Evolutionary conservation across 2,113 vertebrate species (phyloP).

Genomic region (Saccopteryx leptura): DNA sequence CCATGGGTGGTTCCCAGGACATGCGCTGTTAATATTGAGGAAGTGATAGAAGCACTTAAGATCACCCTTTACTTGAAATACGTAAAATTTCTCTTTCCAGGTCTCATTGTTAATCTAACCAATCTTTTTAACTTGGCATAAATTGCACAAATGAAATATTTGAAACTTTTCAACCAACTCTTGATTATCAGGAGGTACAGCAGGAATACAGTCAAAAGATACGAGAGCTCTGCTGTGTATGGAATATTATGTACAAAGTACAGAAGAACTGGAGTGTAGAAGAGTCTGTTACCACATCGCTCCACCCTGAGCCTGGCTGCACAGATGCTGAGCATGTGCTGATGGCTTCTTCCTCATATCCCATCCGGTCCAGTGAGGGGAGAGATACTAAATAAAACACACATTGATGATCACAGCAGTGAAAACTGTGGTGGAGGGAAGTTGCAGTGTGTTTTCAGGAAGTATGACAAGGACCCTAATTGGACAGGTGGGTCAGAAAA

Average conservation of each 20-base stretch:
- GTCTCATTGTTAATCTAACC: not conserved
- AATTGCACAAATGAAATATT: not conserved
- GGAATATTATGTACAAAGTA: fast-evolving
- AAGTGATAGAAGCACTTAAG: not conserved
- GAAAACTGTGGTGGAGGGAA: not conserved
- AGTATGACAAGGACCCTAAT: not conserved
- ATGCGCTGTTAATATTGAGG: not conserved
- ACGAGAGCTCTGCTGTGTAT: fast-evolving
- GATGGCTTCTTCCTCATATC: no score
- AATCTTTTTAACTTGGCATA: no score
- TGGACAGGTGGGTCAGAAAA: not conserved
- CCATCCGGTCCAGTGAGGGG: not conserved
- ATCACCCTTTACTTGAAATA: not conserved
- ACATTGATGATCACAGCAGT: fast-evolving
- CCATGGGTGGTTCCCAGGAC: fast-evolving
- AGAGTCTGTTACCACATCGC: fast-evolving
- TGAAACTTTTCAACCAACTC: not conserved
- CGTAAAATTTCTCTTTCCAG: not conserved
- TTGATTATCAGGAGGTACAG: no score
- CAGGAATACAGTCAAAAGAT: not conserved
- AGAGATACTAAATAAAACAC: not conserved
- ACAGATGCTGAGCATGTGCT: not conserved
- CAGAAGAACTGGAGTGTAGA: fast-evolving
- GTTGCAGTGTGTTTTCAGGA: not conserved
- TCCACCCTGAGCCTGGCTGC: fast-evolving